These are phyloP conservation scores for Brienomyrus brachyistius DNA, from an alignment of 2,113 vertebrate genomes.

Conservation along the genomic window DNA sequence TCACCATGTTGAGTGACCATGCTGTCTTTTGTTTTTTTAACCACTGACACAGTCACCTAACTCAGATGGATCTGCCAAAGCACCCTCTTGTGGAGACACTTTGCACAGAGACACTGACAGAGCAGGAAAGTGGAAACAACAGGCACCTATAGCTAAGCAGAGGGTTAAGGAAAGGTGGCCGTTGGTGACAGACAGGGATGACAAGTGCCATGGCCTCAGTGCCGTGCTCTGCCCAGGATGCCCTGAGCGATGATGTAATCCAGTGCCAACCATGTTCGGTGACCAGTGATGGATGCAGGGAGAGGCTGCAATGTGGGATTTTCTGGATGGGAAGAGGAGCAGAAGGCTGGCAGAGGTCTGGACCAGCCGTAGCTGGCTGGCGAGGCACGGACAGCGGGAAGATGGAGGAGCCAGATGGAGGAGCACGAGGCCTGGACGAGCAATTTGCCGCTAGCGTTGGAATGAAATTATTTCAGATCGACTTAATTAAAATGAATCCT, in stretches of 20 bases:
- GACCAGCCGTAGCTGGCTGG: neutral
- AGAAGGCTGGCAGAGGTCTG: slow-evolving; percentile 7
- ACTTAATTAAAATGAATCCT: slow-evolving; percentile 7
- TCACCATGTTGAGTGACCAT: neutral
- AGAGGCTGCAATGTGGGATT: neutral
- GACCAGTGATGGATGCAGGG: neutral
- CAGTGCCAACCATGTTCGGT: neutral
- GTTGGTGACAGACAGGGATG: neutral
- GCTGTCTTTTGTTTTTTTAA: neutral
- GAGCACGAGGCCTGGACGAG: neutral
- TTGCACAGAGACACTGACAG: neutral
- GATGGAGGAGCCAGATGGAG: neutral
- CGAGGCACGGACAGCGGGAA: neutral
- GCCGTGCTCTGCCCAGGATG: neutral
- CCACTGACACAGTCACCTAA: neutral
- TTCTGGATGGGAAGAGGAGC: neutral
- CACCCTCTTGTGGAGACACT: neutral
- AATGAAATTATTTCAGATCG: neutral
- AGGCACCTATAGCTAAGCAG: neutral
- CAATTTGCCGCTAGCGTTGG: neutral
- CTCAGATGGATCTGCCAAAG: neutral
- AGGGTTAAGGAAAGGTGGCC: neutral
- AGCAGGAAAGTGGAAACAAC: neutral
- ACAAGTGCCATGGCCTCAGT: neutral
- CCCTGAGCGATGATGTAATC: slow-evolving; percentile 2